phyloP scores from a whole-genome alignment of 92 coral and sea anemone species.

The Palythoa grandis region DNA sequence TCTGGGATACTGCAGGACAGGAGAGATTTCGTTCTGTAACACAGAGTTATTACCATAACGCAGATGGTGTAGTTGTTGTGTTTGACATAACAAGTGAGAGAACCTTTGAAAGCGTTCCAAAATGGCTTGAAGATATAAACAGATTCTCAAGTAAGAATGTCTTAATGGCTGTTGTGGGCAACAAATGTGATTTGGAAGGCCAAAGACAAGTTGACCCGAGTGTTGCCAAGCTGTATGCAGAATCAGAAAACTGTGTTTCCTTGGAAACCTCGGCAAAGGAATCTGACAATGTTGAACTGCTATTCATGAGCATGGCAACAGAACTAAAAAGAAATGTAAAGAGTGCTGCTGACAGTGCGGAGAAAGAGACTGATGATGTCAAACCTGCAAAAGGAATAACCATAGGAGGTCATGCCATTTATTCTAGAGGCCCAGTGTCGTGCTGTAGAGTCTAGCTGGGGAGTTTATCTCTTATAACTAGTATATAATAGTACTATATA shows the following conservation, averaged over 20 bases:
- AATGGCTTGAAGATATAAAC: slow-evolving; percentile 92
- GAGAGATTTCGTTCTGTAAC: slow-evolving; percentile 97
- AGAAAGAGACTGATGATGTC: slow-evolving; percentile 54
- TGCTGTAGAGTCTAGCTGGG: slow-evolving; percentile 83
- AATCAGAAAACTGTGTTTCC: slow-evolving; percentile 80
- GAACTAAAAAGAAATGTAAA: slow-evolving; percentile 82
- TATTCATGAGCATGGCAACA: slow-evolving; percentile 89
- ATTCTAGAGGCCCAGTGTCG: slow-evolving; percentile 77
- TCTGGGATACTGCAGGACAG: slow-evolving; percentile 99
- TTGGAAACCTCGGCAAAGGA: slow-evolving; percentile 99
- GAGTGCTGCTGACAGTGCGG: slow-evolving; percentile 63
- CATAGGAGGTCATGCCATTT: slow-evolving; percentile 75
- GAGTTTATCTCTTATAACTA: too few species aligned
- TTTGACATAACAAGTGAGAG: slow-evolving; percentile 89
- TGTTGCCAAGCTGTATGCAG: slow-evolving; percentile 77
- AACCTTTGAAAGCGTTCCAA: slow-evolving; percentile 86
- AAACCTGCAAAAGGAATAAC: slow-evolving; percentile 65
- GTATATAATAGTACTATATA: too few species aligned
- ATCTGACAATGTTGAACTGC: slow-evolving; percentile 88
- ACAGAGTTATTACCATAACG: slow-evolving; percentile 96
- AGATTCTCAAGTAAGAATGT: slow-evolving; percentile 92
- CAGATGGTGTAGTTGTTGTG: slow-evolving; percentile 91
- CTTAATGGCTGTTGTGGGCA: slow-evolving; percentile 88
- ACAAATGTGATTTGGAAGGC: slow-evolving; percentile 83
- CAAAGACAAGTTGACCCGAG: slow-evolving; percentile 81